Conservation (phyloP, 2,113 vertebrate species). For the Onychorhynchus coronatus region DNA sequence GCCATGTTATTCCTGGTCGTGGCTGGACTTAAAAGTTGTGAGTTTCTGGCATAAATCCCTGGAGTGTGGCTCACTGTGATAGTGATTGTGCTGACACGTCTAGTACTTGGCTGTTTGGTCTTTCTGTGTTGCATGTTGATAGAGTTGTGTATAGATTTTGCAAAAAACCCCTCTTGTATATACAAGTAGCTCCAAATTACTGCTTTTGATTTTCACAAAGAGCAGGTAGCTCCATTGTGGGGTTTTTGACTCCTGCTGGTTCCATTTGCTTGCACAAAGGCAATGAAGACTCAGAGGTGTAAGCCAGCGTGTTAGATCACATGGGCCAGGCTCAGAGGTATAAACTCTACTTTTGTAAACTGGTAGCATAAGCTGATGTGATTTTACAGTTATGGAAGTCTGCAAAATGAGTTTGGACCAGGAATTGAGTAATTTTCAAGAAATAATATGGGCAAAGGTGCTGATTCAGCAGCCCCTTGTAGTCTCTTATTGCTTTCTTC, state of each 20-base stretch:
- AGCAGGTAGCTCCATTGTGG: neutral
- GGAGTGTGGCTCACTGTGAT: neutral
- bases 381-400: neutral
- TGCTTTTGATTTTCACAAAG: neutral
- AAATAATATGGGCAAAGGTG: neutral
- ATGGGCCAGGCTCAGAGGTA: neutral
- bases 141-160: neutral
- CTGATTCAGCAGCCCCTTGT: neutral
- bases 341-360: neutral
- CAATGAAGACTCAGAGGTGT: neutral
- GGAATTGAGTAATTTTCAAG: neutral
- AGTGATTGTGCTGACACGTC: neutral
- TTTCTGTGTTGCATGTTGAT: neutral
- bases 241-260: neutral
- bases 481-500: neutral
- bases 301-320: neutral
- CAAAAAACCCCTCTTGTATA: neutral
- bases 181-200: neutral
- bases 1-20: neutral
- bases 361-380: neutral
- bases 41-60: neutral
- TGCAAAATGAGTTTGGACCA: neutral
- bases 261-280: neutral
- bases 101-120: neutral
- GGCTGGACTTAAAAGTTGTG: neutral